These are phyloP conservation scores for Sebastes vulpes DNA, from an alignment of 2,797 vertebrate genomes.

Conservation along the genomic window DNA sequence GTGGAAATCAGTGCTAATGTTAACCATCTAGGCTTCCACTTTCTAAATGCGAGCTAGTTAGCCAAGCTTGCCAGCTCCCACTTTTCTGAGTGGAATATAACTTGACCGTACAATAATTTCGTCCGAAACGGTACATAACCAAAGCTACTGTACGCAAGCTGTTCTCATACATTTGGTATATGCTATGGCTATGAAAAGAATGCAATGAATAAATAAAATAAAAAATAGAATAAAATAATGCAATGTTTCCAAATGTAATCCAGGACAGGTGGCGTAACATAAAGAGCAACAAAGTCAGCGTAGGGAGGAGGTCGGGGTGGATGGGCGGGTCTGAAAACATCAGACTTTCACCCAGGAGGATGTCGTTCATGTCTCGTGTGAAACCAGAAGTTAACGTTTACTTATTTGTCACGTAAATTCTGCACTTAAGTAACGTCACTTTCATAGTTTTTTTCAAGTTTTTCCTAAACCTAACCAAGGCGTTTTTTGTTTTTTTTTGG, in stretches of 20 bases:
- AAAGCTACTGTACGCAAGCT: background rate
- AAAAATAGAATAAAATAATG: no score
- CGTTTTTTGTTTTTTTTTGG: fast-evolving
- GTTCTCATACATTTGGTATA: background rate
- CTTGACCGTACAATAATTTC: background rate
- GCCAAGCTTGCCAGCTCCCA: background rate
- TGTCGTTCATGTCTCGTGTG: no score
- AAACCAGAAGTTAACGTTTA: no score
- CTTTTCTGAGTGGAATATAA: background rate
- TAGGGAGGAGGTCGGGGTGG: no score
- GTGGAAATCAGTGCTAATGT: background rate
- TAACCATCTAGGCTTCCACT: background rate
- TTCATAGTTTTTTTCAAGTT: background rate
- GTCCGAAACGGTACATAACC: background rate
- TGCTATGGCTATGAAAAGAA: background rate
- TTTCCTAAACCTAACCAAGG: no score
- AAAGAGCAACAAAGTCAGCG: no score
- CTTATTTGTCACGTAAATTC: no score
- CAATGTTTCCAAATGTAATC: no score
- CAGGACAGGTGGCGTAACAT: fast-evolving
- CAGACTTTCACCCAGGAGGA: no score
- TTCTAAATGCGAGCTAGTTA: background rate
- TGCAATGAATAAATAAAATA: no score
- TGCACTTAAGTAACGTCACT: background rate
- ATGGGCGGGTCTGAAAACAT: no score